Evolutionary conservation across 2,888 invertebrate species (phyloP).

Genomic region (Liopterus haemorrhoidalis): DNA sequence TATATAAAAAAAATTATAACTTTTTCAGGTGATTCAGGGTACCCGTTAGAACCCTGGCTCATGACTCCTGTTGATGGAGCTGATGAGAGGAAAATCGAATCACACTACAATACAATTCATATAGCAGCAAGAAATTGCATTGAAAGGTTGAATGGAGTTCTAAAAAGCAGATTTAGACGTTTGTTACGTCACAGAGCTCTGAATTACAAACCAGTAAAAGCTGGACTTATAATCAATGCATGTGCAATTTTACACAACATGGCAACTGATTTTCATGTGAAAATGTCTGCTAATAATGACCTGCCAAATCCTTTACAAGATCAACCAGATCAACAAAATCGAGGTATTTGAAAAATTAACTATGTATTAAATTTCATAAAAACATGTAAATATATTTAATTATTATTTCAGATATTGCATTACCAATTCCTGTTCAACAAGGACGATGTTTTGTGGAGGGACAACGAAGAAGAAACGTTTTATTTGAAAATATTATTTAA

Average conservation of each 20-base stretch:
- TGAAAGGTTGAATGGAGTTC: slow-evolving; percentile 2
- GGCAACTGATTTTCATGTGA: slow-evolving; percentile 1
- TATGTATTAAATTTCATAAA: slow-evolving; percentile 1
- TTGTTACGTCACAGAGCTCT: slow-evolving; percentile 9
- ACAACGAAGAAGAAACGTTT: not conserved
- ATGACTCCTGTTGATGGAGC: slow-evolving; percentile 4
- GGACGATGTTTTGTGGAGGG: not conserved
- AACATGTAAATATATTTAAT: not conserved
- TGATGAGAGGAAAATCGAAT: not conserved
- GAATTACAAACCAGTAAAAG: slow-evolving; percentile 4
- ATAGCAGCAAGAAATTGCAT: slow-evolving; percentile 1
- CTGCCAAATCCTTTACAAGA: too few species aligned
- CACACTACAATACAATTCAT: not conserved
- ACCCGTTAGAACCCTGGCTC: slow-evolving; percentile 18
- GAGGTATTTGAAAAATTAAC: not conserved
- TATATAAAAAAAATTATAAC: too few species aligned
- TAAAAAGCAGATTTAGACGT: slow-evolving; percentile 2
- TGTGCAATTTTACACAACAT: slow-evolving; percentile 7
- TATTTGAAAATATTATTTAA: not conserved
- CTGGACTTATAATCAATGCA: slow-evolving; percentile 3
- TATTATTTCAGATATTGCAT: too few species aligned
- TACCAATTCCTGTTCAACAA: not conserved
- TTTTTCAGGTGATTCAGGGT: slow-evolving; percentile 24
- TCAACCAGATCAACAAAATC: slow-evolving; percentile 1
- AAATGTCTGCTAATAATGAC: not conserved